Evolutionary conservation across 2,113 vertebrate genomes (phyloP).

Genomic region (Phycodurus eques): DNA sequence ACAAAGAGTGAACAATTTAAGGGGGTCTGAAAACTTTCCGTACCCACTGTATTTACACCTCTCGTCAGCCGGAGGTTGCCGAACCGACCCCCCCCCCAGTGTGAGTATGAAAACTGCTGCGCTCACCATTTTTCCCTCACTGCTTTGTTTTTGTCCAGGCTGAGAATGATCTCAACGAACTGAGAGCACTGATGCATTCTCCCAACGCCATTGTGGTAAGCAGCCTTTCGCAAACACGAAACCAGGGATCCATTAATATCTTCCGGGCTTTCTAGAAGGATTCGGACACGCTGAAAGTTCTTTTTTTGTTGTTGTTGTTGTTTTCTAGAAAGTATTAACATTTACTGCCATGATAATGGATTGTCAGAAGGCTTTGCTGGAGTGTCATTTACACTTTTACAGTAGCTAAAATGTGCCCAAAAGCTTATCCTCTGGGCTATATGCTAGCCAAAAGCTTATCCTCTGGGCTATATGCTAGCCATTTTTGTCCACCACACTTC

Average conservation of each 20-base stretch:
- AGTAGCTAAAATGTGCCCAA: no score
- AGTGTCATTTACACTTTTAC: no score
- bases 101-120: conserved; percentile 54
- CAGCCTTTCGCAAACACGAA: conserved; percentile 56
- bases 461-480: no score
- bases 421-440: no score
- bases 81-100: not conserved
- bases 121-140: conserved; percentile 51
- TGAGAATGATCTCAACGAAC: conserved; percentile 99
- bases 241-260: conserved; percentile 37
- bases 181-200: conserved; percentile 99
- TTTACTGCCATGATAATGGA: not conserved
- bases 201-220: conserved; percentile 99
- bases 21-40: no score
- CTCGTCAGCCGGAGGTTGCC: not conserved
- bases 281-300: not conserved
- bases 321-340: not conserved
- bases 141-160: conserved; percentile 81
- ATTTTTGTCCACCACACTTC: no score
- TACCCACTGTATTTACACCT: not conserved
- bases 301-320: not conserved
- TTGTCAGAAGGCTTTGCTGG: not conserved
- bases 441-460: no score
- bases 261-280: conserved; percentile 49
- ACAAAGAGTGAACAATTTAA: no score